Conservation (phyloP, 2,888 invertebrate genomes). For the Patella caerulea region DNA sequence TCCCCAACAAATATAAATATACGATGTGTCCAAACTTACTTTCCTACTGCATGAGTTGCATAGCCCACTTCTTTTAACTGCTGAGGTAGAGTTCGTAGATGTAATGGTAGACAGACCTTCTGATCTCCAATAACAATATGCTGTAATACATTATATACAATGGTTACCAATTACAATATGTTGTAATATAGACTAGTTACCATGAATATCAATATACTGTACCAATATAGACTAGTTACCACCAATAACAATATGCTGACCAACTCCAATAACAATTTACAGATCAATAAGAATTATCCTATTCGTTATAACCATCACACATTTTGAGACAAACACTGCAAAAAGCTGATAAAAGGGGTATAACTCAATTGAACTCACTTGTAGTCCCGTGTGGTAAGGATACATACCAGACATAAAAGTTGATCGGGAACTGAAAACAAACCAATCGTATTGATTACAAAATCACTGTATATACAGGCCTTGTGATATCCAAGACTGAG, state of each 20-base stretch:
- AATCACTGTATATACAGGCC: too few species aligned
- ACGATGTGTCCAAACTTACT: slow-evolving; percentile 35
- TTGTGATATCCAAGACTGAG: too few species aligned
- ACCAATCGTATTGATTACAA: background rate
- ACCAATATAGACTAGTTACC: slow-evolving; percentile 49
- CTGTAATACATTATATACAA: slow-evolving; percentile 46
- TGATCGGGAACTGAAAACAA: slow-evolving; percentile 22
- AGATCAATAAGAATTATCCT: too few species aligned
- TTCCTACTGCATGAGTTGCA: slow-evolving; percentile 57
- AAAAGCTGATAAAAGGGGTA: too few species aligned
- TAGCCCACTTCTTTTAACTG: slow-evolving; percentile 50
- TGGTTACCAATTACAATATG: slow-evolving; percentile 25
- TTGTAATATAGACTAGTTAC: background rate
- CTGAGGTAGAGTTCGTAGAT: slow-evolving; percentile 51
- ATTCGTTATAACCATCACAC: too few species aligned
- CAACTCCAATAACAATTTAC: too few species aligned
- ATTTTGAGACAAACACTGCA: too few species aligned
- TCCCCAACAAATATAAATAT: background rate
- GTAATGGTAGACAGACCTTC: slow-evolving; percentile 51
- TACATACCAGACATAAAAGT: slow-evolving; percentile 25
- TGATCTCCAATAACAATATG: slow-evolving; percentile 20
- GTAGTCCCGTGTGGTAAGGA: slow-evolving; percentile 24
- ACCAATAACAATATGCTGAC: slow-evolving; percentile 42
- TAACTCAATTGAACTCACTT: background rate
- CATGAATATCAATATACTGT: background rate